Evolutionary conservation across 2,113 vertebrate genomes (phyloP), one percentile per base, ranked within the genome.

Genomic region (Psophia crepitans): DNA sequence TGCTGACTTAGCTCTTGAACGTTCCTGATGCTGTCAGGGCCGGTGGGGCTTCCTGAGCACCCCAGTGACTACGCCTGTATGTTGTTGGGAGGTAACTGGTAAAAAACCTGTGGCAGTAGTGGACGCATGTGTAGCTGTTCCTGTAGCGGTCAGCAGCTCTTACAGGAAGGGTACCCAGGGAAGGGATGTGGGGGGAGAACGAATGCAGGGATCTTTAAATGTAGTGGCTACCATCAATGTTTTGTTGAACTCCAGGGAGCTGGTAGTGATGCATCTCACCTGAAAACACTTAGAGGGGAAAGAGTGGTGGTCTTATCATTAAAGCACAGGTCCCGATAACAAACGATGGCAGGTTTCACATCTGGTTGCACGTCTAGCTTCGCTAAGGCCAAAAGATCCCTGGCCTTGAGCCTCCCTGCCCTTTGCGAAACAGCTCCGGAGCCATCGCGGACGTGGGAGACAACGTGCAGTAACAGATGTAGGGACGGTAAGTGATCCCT

Each of bases 61-160:
- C 21, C 23, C 66, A 51, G 49, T 1, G 6, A 26, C 68, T 58
- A 43, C 0, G 2, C 14, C 71, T 60, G 0, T 30, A 19, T 21
- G 23, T 21, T 60, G 65, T 27, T 63, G 46, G 60, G 35, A 68
- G 21, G 23, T 35, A 41, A 63, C 6, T 4, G 43, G 56, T 39
- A 28, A 89, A 83, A 90, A 87, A 26, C 27, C 57, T 22, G 17
- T 1, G 3, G 61, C 33, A 65, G 37, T 48, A 75, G 44, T 41
- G 26, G 48, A 44, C 3, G 39, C 14, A 28, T 6, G 16, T 15
- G 17, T 63, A 49, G 58, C 46, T 39, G 21, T n/a, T 91, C 58
- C 32, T 54, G 19, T 9, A 91, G 78, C 51, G 76, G 33, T 49
- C 44, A 71, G 61, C 48, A 53, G 20, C 4, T 22, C 48, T 58